Evolutionary conservation across 2,797 vertebrate genomes (phyloP).

Genomic region (Eleutherodactylus coqui): DNA sequence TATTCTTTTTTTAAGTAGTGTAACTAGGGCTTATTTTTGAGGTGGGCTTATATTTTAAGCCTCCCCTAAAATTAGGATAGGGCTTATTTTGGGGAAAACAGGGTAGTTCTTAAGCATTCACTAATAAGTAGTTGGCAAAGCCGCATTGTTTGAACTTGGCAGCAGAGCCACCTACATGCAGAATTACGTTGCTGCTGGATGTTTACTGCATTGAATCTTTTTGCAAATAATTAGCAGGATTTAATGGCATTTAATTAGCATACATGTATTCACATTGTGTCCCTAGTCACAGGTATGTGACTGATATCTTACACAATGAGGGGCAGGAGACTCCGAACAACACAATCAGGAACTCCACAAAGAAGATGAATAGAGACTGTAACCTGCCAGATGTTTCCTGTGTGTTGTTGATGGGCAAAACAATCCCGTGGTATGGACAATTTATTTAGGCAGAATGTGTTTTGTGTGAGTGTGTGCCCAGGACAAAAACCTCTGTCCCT

Average conservation of each 20-base stretch:
- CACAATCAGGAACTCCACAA: not conserved
- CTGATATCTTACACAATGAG: not conserved
- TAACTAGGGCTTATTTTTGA: no score
- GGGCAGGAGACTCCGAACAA: not conserved
- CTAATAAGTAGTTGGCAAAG: not conserved
- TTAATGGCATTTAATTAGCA: not conserved
- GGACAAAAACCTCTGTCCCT: constrained; percentile 3
- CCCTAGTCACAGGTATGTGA: no score
- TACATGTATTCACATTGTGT: not conserved
- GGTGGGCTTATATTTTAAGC: no score
- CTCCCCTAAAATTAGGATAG: no score
- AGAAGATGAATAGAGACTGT: not conserved
- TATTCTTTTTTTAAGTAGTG: no score
- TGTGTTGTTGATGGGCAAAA: not conserved
- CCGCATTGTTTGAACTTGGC: not conserved
- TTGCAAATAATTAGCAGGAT: not conserved
- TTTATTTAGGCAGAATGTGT: not conserved
- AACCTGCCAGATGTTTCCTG: constrained; percentile 27
- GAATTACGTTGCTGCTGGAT: not conserved
- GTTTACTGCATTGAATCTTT: not conserved
- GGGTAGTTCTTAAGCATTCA: no score
- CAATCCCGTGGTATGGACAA: not conserved
- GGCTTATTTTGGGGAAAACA: no score
- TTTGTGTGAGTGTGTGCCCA: constrained; percentile 2
- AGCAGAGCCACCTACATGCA: not conserved